Evolutionary conservation across 2,797 vertebrate species (phyloP), one percentile per base, ranked within the genome.

Genomic region (Hipposideros larvatus): DNA sequence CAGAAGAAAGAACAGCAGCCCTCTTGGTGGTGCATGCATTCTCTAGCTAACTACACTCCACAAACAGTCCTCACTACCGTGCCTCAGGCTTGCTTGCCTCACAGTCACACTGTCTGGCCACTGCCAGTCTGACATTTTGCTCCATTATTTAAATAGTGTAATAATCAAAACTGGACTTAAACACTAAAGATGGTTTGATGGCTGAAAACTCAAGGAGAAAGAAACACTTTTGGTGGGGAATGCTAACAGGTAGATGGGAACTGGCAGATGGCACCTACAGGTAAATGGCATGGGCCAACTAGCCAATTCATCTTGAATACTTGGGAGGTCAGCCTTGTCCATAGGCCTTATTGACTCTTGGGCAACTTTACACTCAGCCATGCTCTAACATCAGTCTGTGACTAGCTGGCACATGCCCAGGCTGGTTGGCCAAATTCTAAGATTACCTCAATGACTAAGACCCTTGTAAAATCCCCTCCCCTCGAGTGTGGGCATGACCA

Each of bases 1-100:
- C 22, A 26, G 77, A 63, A 48, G 68, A 70, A 63, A 48, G 68
- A 70, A 31, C 68, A 48, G 61, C 37, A 16, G 43, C 9, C 59
- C 31, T 19, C 34, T 31, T 5, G 59, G 24, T 1, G 5, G 6
- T 43, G 41, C 37, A 34, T 0, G n/a, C 0, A 0, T 31, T 16
- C 9, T 37, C n/a, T 5, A 4, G 15, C 10, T 51, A 2, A 21
- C 37, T 6, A 1, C 0, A 0, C 16, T 70, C 68, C 5, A 7
- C 18, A 22, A 18, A 18, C 2, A 19, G 73, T 21, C 75, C 34
- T 65, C n/a, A 6, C 8, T 0, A 13, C 4, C 51, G 15, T 57
- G 7, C 59, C 57, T 53, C 4, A 0, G 59, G 26, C 68, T 65
- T 7, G 10, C 51, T 1, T 34, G 63, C 61, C 57, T 85, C 41